A percentile compares a stretch with the other conserved stretches of the same genome.
These are phyloP conservation scores for Tachysurus vachellii DNA, from an alignment of 2,113 vertebrate genomes.

Conservation along the genomic window DNA sequence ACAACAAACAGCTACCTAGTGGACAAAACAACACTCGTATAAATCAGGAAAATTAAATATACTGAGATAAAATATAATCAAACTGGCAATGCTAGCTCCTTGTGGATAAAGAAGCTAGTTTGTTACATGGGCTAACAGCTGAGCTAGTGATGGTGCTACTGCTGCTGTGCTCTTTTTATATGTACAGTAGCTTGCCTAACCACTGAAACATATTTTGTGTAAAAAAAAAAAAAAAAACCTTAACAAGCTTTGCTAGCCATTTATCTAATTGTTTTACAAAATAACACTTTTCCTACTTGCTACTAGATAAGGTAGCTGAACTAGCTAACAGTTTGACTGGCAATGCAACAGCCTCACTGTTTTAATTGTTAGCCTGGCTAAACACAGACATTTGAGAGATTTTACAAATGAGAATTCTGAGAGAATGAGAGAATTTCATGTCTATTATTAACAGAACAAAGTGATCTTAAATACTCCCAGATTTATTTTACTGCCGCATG, in stretches of 20 bases:
- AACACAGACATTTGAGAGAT: neutral
- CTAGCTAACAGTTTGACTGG: neutral
- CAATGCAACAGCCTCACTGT: neutral
- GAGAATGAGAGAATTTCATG: neutral
- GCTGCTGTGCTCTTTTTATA: neutral
- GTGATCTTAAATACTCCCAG: neutral
- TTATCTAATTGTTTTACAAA: neutral
- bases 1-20: neutral
- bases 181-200: neutral
- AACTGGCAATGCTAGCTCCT: neutral
- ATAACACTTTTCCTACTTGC: neutral
- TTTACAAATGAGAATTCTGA: neutral
- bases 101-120: neutral
- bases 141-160: neutral
- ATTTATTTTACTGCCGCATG: slow-evolving; percentile 56
- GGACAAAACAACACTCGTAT: neutral
- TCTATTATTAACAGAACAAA: neutral
- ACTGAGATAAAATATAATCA: neutral
- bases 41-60: neutral
- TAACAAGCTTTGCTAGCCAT: neutral
- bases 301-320: neutral
- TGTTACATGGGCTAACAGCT: neutral
- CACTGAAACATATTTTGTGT: neutral
- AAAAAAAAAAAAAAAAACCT: neutral
- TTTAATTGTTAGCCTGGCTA: neutral